A percentile compares a stretch with the other conserved stretches of the same genome.
Evolutionary conservation across 2,797 vertebrate genomes (phyloP).

Genomic region (Chiloscyllium punctatum): DNA sequence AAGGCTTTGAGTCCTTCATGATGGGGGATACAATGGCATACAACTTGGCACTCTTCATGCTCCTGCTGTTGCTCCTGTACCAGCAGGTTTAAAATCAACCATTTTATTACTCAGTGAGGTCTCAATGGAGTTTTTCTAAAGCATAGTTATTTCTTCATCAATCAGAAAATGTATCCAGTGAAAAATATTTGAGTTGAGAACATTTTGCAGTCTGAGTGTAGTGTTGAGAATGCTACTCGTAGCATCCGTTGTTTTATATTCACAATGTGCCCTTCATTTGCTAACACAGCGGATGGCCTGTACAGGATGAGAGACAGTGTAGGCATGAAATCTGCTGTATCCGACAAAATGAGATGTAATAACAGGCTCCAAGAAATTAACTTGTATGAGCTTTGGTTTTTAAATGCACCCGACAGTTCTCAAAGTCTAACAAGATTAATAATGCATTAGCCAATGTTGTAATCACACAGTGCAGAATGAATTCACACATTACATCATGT

Average conservation of each 20-base stretch:
- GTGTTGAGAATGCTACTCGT: neutral
- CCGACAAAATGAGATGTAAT: neutral
- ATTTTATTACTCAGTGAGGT: neutral
- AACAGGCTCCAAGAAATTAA: neutral
- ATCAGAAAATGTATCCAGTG: conserved; percentile 11
- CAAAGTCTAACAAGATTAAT: neutral
- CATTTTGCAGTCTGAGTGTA: neutral
- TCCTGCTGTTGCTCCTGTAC: neutral
- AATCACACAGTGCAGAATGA: neutral
- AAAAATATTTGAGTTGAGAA: conserved; percentile 19
- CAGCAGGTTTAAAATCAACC: neutral
- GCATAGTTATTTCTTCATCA: conserved; percentile 6
- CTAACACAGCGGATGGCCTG: neutral
- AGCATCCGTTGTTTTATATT: neutral
- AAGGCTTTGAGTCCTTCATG: no score
- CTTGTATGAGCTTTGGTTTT: neutral
- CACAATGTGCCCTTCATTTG: neutral
- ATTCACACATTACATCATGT: neutral
- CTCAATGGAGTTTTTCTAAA: neutral
- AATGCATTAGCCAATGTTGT: neutral
- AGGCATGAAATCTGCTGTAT: neutral
- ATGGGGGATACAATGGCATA: no score
- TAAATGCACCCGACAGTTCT: neutral
- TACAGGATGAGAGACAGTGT: neutral
- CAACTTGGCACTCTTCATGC: neutral